Percentiles rank a stretch among this genome's conserved stretches.
Conservation (phyloP, 1,140 invertebrate genomes). For the Diorhabda elongata region DNA sequence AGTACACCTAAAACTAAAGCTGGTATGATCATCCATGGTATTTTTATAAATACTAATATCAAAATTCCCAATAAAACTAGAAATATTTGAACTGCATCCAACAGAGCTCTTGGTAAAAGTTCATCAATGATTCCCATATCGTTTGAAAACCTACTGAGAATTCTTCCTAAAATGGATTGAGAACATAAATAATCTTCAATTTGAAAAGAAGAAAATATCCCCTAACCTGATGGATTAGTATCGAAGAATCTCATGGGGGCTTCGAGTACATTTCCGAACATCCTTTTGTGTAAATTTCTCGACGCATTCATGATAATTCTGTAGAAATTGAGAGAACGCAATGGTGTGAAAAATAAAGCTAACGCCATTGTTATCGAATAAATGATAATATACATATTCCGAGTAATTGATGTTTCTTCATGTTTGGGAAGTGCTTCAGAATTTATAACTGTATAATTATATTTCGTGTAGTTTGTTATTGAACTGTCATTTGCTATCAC, state of each 20-base stretch:
- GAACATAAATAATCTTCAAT: too few relatives aligned
- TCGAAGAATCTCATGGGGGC: conserved; percentile 64
- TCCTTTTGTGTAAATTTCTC: conserved; percentile 70
- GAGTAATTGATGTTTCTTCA: conserved; percentile 5
- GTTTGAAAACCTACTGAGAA: conserved; percentile 73
- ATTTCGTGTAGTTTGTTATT: conserved; percentile 43
- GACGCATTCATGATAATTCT: conserved; percentile 77
- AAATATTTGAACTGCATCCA: conserved; percentile 72
- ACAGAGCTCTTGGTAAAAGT: conserved; percentile 68
- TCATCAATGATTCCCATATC: conserved; percentile 83
- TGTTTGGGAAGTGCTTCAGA: background rate
- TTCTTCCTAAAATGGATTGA: conserved; percentile 48
- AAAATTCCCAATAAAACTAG: conserved; percentile 50
- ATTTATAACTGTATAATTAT: background rate
- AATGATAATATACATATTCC: conserved; percentile 32
- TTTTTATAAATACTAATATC: conserved; percentile 66
- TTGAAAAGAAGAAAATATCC: conserved; percentile 44
- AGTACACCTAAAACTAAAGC: conserved; percentile 62
- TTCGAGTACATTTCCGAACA: conserved; percentile 73
- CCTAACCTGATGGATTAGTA: conserved; percentile 51
- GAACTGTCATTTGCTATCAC: background rate
- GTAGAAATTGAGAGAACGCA: conserved; percentile 67
- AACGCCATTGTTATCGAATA: conserved; percentile 36
- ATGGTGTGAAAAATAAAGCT: conserved; percentile 51
- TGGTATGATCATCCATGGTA: conserved; percentile 69